Percentiles rank a stretch among this genome's conserved stretches.
Evolutionary conservation across 1,140 invertebrate genomes (phyloP).

Genomic region (Drosophila sulfurigaster): DNA sequence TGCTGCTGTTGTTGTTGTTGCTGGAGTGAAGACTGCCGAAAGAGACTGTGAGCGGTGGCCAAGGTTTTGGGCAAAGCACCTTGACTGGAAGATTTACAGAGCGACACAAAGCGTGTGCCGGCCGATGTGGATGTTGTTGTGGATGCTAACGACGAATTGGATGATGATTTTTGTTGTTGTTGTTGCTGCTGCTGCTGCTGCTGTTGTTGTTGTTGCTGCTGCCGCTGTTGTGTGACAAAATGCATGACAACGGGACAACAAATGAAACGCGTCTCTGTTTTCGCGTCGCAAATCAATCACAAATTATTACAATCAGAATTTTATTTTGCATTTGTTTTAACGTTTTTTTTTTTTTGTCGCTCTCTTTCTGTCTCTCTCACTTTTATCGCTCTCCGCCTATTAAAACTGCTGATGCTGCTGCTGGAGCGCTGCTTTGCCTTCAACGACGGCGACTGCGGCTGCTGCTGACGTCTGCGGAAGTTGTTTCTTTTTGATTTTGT

Average conservation of each 20-base stretch:
- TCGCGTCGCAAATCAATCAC: slow-evolving; percentile 21
- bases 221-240: slow-evolving; percentile 78
- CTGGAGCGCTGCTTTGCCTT: slow-evolving; percentile 28
- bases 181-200: slow-evolving; percentile 42
- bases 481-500: slow-evolving; percentile 65
- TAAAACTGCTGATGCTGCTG: slow-evolving; percentile 47
- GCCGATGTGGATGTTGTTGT: slow-evolving; percentile 48
- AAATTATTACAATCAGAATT: slow-evolving; percentile 42
- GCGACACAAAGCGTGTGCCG: slow-evolving; percentile 57
- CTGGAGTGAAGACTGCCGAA: slow-evolving; percentile 45
- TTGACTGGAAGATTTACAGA: slow-evolving; percentile 74
- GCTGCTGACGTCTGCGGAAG: slow-evolving; percentile 69
- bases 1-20: slow-evolving; percentile 44
- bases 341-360: background rate
- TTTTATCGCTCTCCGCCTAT: slow-evolving; percentile 17
- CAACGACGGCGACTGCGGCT: slow-evolving; percentile 32
- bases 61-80: slow-evolving; percentile 72
- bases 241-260: slow-evolving; percentile 72
- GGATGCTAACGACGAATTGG: slow-evolving; percentile 55
- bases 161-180: slow-evolving; percentile 53
- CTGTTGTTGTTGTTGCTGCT: slow-evolving; percentile 57
- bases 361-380: background rate
- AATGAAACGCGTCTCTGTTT: slow-evolving; percentile 5
- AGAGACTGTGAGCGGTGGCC: slow-evolving; percentile 69
- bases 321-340: slow-evolving; percentile 40